These are phyloP conservation scores for Phrynosoma platyrhinos DNA, from an alignment of 2,113 vertebrate genomes.

Conservation along the genomic window DNA sequence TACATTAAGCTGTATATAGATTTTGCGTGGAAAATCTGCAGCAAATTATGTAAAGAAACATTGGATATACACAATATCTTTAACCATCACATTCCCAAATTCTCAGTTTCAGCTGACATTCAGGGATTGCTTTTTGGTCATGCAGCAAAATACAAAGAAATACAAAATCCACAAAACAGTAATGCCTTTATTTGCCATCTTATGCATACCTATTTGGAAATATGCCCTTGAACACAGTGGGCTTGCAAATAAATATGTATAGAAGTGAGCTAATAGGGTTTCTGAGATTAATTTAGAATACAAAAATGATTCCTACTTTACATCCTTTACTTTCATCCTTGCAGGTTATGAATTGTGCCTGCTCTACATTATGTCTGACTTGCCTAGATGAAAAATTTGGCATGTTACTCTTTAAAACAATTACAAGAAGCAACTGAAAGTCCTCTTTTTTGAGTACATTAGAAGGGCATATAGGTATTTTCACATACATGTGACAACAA, in stretches of 20 bases:
- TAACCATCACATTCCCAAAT: neutral
- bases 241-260: slow-evolving; percentile 2
- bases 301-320: neutral
- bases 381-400: neutral
- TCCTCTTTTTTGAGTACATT: neutral
- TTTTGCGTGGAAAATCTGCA: neutral
- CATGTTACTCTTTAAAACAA: neutral
- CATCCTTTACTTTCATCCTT: neutral
- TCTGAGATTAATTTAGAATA: neutral
- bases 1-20: neutral
- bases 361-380: neutral
- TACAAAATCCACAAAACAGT: no score
- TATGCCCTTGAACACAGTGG: neutral
- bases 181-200: neutral
- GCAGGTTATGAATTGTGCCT: neutral
- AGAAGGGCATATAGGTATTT: neutral
- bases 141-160: no score
- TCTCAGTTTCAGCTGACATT: neutral
- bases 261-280: neutral
- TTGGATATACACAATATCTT: neutral
- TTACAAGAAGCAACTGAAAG: neutral
- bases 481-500: no score
- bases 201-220: slow-evolving; percentile 18
- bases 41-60: slow-evolving; percentile 1
- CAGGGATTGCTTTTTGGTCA: no score